Evolutionary conservation across 2,113 vertebrate species (phyloP), one percentile per base, ranked within the genome.

Genomic region (Oriolus oriolus): DNA sequence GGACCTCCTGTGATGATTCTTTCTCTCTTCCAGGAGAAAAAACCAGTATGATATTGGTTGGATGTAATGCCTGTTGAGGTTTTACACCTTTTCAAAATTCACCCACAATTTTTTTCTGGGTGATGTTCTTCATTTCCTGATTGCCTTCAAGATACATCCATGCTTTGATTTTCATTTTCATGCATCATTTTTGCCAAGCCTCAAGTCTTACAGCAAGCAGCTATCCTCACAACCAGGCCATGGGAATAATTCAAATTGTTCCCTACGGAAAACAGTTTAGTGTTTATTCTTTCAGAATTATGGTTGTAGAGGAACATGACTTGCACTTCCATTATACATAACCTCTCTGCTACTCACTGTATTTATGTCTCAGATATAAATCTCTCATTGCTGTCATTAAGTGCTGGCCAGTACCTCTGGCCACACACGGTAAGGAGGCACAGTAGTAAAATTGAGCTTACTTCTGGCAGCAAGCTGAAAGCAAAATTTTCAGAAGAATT

Each of bases 251-350:
- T 91, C 35, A 90, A 41, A 80, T 44, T 3, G 4, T 5, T 66
- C 66, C 68, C 56, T 44, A 52, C 74, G 85, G 90, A 64, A 47
- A 70, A 80, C 7, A 56, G 47, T 61, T 86, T 69, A 74, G 35
- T 41, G 47, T 88, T 95, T 80, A 77, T 86, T 90, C 85, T 94
- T 88, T 84, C 59, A 70, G 57, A 95, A 63, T 69, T 57, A 85
- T 13, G 24, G 66, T 21, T 85, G 45, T 73, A 65, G 53, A 79
- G 53, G n/a, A 79, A 93, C 31, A 54, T 61, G 84, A 82, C 59
- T 85, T 91, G 37, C 45, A 75, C 66, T 89, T 91, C 70, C 50
- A 75, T 69, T 85, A 70, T 64, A 37, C 68, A 75, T 60, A 90
- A 90, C 47, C 79, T 90, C 80, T 37, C 42, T 88, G 66, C 31